Base-by-base conservation (phyloP, 2,888 invertebrate genomes). In the Mythimna albipuncta region DNA sequence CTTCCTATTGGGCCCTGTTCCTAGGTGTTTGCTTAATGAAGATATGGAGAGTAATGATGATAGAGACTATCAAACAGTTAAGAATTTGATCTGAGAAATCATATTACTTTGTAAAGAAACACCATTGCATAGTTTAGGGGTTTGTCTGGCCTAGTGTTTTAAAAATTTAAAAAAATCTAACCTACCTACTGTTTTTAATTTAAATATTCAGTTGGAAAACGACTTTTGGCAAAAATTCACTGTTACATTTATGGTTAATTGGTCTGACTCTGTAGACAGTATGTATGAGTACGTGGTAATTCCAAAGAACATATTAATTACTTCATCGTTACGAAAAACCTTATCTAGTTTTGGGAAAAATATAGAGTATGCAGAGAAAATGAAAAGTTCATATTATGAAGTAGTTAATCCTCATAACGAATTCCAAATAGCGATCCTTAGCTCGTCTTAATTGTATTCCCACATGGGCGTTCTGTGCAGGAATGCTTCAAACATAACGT, bases 401-500 rank as follows among this genome's bases (percentile, higher is more conserved):
- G 70, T 72, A 66, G 67, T 62, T 75, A 50, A 64, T 69, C 32
- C 67, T 79, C 66, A 61, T 38, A 73, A 64, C 62, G 63, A 77
- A 76, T 70, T 61, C n/a, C 72, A 77, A 82, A 80, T 71, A 69
- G 74, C 26, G 64, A 65, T 78, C 72, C 66, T 85, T 77, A 75
- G 72, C 79, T 74, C 76, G 64, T 81, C 81, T 80, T 84, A 83
- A 79, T 84, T 77, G 75, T 83, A 81, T 82, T 81, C 80, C 77
- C 82, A 83, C 76, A 82, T 82, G 84, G 63, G 82, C 19, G 64
- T 64, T 64, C 62, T 75, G 62, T 61, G 54, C 64, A 32, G 62
- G 76, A 68, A 71, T 67, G 84, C 83, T 77, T 89, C 89, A 88
- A 90, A 89, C 77, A 84, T 87, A 87, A 89, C 69, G 89, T 86